phyloP scores from a whole-genome alignment of 92 coral and sea anemone species.

The Bergia sp. region DNA sequence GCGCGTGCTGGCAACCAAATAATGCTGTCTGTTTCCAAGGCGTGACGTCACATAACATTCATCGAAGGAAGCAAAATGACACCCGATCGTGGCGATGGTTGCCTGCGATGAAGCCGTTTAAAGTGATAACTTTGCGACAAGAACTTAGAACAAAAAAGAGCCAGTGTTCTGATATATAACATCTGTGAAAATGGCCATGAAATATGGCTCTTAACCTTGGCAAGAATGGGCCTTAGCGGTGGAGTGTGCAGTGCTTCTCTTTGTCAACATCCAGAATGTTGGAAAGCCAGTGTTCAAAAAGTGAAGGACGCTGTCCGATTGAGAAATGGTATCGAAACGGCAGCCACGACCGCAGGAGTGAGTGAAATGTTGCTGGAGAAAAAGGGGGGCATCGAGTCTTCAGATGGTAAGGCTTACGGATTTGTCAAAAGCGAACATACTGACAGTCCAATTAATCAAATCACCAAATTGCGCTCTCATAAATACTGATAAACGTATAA shows the following conservation, averaged over 20 bases:
- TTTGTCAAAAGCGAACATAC: neutral
- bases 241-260: slow-evolving; percentile 70
- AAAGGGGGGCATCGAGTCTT: slow-evolving; percentile 39
- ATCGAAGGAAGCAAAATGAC: slow-evolving; percentile 24
- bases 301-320: slow-evolving; percentile 89
- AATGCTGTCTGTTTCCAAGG: slow-evolving; percentile 27
- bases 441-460: neutral
- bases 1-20: neutral
- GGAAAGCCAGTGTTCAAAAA: slow-evolving; percentile 83
- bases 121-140: no score
- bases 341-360: neutral
- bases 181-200: neutral
- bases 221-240: slow-evolving; percentile 46
- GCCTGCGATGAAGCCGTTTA: neutral
- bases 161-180: neutral
- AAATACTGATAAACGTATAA: neutral
- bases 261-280: slow-evolving; percentile 99
- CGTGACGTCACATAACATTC: slow-evolving; percentile 41
- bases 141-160: neutral
- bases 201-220: slow-evolving; percentile 32
- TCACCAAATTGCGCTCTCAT: neutral
- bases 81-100: neutral
- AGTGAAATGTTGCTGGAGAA: slow-evolving; percentile 41
- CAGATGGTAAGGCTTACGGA: slow-evolving; percentile 41
- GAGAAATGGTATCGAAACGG: slow-evolving; percentile 74